These are phyloP conservation scores for Notodonta dromedarius DNA, from an alignment of 2,888 invertebrate species.

Conservation along the genomic window DNA sequence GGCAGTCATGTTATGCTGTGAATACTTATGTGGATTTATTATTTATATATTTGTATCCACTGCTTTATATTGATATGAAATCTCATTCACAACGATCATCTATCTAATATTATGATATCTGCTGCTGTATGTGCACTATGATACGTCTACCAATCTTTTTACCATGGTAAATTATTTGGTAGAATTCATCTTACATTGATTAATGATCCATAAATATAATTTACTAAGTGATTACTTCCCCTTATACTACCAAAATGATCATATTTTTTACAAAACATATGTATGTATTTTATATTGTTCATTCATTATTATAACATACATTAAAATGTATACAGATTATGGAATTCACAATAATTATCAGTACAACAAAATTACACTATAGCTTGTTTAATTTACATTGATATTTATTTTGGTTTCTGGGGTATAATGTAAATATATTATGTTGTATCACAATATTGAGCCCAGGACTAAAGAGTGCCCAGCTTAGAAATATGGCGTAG, in stretches of 20 bases:
- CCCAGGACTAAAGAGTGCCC: slow-evolving; percentile 56
- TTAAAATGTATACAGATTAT: background rate
- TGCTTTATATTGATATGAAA: slow-evolving; percentile 73
- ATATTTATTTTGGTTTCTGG: slow-evolving; percentile 57
- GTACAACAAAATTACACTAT: slow-evolving; percentile 39
- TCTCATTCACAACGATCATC: slow-evolving; percentile 58
- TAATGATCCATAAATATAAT: background rate
- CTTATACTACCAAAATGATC: background rate
- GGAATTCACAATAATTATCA: slow-evolving; percentile 32
- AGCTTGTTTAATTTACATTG: slow-evolving; percentile 44
- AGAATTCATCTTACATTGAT: slow-evolving; percentile 18
- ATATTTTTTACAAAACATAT: background rate
- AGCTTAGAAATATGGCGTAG: slow-evolving; percentile 56
- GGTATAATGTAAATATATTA: slow-evolving; percentile 57
- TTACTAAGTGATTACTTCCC: background rate
- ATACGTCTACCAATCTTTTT: background rate
- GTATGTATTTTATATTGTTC: slow-evolving; percentile 3
- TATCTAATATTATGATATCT: slow-evolving; percentile 42
- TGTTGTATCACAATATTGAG: slow-evolving; percentile 50
- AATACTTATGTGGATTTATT: slow-evolving; percentile 39
- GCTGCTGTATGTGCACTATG: background rate
- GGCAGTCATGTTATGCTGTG: slow-evolving; percentile 68
- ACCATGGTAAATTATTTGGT: slow-evolving; percentile 30
- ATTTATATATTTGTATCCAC: slow-evolving; percentile 53
- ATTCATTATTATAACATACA: slow-evolving; percentile 17